Base-by-base conservation (phyloP, 2,113 vertebrate species). In the Ophiodon elongatus region DNA sequence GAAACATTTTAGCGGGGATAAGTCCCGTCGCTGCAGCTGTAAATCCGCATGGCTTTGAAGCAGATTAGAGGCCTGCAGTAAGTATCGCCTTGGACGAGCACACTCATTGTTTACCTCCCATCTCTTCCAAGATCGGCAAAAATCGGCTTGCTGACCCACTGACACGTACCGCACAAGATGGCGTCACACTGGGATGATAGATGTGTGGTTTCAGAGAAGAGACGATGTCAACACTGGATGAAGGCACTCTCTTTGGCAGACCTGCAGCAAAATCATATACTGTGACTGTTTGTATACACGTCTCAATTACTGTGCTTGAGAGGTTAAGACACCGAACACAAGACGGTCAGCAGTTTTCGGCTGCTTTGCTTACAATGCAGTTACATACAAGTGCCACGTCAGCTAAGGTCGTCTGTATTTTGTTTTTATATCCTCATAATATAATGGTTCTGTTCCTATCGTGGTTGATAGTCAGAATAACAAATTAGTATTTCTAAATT, bases 41-140 rank as follows among this genome's bases (percentile, higher is more conserved):
- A 88, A 92, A 87, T 85, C 93, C 88, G 63, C 83, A 77, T 68
- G 82, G 83, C 74, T 84, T 90, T 84, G 90, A 85, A 88, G 89
- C 79, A 87, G 91, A 92, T 94, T 93, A 92, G 80, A 43, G 89
- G 79, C 23, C 80, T 43, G 35, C 73, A 45, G 83, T 90, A 88
- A 90, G 88, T 86, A 70, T 64, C 50, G 80, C 69, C 71, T 71
- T 14, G 79, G 62, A 82, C 80, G 80, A 89, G 74, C 73, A 17
- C 50, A 19, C 54, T 66, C 84, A 86, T 88, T 87, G 76, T 91
- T 90, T 79, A 77, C 73, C 63, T 69, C 79, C 70, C 52, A n/a
- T 86, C 59, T 85, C 66, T 72, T 70, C 73, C 67, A 64, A 82
- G 71, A 86, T 88, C 83, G 85, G 81, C 76, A 79, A 21, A 77